Conservation (phyloP, 2,113 vertebrate species). For the Semicossyphus pulcher region DNA sequence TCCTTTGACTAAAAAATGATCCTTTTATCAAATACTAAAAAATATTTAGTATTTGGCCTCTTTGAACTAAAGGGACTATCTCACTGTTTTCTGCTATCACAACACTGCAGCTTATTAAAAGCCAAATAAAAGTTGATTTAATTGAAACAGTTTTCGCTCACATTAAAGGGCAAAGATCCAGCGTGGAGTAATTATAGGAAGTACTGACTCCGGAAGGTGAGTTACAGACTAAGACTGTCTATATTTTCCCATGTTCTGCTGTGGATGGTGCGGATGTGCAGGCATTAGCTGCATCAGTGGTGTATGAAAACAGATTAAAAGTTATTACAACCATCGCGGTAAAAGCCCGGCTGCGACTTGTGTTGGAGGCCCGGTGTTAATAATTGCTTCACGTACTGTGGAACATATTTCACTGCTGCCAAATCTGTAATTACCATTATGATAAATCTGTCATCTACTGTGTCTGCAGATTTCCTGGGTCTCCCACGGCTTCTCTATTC, state of each 20-base stretch:
- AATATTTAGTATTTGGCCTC: too few species aligned
- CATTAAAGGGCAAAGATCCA: slow-evolving; percentile 6
- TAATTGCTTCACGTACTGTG: slow-evolving; percentile 43
- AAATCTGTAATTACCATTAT: slow-evolving; percentile 61
- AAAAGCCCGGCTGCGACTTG: background rate
- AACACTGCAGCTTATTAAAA: background rate
- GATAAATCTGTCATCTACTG: slow-evolving; percentile 45
- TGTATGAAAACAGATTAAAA: slow-evolving; percentile 35
- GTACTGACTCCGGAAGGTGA: slow-evolving; percentile 1
- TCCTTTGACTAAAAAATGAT: too few species aligned
- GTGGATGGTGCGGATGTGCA: background rate
- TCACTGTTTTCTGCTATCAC: background rate
- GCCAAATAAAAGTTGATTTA: slow-evolving; percentile 5
- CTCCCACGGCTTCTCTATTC: slow-evolving; percentile 47
- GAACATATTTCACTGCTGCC: slow-evolving; percentile 60
- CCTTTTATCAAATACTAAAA: too few species aligned
- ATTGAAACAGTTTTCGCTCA: background rate
- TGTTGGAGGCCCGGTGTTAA: slow-evolving; percentile 23
- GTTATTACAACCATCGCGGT: background rate
- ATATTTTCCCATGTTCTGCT: slow-evolving; percentile 14
- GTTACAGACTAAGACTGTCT: background rate
- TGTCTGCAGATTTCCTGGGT: slow-evolving; percentile 50
- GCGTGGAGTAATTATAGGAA: background rate
- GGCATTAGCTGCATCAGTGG: slow-evolving; percentile 24
- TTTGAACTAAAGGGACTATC: too few species aligned